Conservation (phyloP, 2,113 vertebrate species). For the Colinus virginianus region DNA sequence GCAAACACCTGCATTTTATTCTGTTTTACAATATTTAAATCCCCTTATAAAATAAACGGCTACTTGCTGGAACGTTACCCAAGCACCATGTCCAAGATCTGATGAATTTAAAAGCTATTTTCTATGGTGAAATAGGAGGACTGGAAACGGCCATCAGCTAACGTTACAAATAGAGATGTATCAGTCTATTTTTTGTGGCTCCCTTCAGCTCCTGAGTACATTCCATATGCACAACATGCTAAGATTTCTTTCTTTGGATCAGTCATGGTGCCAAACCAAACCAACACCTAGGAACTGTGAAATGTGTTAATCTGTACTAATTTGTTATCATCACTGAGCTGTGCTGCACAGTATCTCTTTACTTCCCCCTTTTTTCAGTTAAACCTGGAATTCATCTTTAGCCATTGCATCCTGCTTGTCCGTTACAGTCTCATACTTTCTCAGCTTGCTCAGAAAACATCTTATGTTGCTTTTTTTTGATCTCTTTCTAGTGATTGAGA, state of each 20-base stretch:
- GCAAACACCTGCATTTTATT: conserved; percentile 67
- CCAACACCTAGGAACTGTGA: background rate
- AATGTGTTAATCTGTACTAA: background rate
- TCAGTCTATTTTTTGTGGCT: background rate
- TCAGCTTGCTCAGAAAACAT: background rate
- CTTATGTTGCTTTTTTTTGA: background rate
- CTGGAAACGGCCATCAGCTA: background rate
- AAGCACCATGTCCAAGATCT: conserved; percentile 29
- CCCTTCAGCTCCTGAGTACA: background rate
- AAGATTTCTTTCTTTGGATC: conserved; percentile 2
- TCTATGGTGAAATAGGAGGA: conserved; percentile 3
- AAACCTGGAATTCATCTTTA: background rate
- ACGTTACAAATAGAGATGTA: background rate
- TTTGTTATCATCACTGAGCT: background rate
- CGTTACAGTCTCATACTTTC: background rate
- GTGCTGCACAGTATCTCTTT: background rate
- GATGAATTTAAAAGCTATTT: conserved; percentile 56
- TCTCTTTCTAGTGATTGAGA: background rate
- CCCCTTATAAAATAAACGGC: conserved; percentile 70
- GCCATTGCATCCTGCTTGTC: background rate
- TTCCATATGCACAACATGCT: background rate
- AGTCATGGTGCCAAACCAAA: background rate
- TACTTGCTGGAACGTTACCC: conserved; percentile 36
- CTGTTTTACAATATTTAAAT: conserved; percentile 74
- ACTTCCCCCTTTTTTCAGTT: background rate